Base-by-base conservation (phyloP, 92 coral and sea anemone species). In the Epizoanthus stellaris region DNA sequence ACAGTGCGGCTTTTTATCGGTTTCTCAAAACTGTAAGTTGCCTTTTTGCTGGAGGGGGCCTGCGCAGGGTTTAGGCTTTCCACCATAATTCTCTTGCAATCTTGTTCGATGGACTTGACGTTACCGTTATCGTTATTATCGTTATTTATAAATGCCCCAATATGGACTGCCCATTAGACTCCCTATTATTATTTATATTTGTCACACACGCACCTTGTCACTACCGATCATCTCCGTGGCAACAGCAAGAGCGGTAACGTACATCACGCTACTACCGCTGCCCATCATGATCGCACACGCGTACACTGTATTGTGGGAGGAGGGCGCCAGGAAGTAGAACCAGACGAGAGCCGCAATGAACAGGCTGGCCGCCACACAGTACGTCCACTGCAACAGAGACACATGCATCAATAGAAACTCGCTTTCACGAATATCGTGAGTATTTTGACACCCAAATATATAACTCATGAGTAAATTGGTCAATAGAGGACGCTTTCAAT, bases 201-300 rank as follows among this genome's bases (percentile, higher is more conserved):
- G 45, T 5, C 40, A 9, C 54, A 38, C 16, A 23, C 61, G 15
- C 43, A 81, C 85, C 85, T 87, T 90, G 59, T 87, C 80, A 1
- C 65, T 92, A 16, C 94, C 91, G 40, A 94, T 89, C 56, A 94
- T 75, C 56, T 94, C 95, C 7, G 93, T 94, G 11, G 98, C 98
- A 30, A 94, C 80, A 7, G 98, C 88, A 49, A 90, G 81, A 2
- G 95, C 90, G 59, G 98, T 94, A 42, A 94, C 95, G 59, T 89
- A 94, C 98, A 94, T 94, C 40, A 91, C 88, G 20, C 95, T 89
- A 3, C 84, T 80, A 12, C 98, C 98, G 89, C 93, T 80, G 56
- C 98, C 98, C 91, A 89, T 40, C 30, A 94, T 67, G 77, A 91
- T 85, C 40, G 98, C 98, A 65, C 95, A 92, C 15, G 90, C 87